A percentile compares a stretch with the other conserved stretches of the same genome.
Conservation (phyloP, 1,140 invertebrate genomes). For the Leptonema lineaticorne region DNA sequence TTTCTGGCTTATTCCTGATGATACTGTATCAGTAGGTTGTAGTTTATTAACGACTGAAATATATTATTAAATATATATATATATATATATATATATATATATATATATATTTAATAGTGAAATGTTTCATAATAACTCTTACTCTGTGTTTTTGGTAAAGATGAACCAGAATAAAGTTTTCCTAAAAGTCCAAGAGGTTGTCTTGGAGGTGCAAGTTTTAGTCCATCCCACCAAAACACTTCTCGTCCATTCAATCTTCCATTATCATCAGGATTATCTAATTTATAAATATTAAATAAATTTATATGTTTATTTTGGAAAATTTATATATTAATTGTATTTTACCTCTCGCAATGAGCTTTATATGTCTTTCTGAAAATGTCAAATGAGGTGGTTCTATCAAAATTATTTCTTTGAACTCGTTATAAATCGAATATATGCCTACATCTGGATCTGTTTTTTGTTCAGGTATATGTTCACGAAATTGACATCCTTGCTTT, state of each 20-base stretch:
- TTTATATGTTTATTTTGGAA: not conserved
- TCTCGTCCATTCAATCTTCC: slow-evolving; percentile 61
- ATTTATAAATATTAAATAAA: not conserved
- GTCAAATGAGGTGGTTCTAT: slow-evolving; percentile 63
- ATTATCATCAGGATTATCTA: slow-evolving; percentile 50
- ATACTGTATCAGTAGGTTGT: not conserved
- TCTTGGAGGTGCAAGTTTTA: slow-evolving; percentile 63
- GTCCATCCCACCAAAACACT: slow-evolving; percentile 70
- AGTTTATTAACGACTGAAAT: not conserved
- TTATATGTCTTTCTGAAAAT: slow-evolving; percentile 67
- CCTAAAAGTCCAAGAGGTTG: slow-evolving; percentile 64
- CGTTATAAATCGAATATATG: slow-evolving; percentile 59
- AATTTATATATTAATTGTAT: not conserved
- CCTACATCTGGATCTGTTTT: slow-evolving; percentile 58
- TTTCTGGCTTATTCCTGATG: not conserved
- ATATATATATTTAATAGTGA: too few species aligned
- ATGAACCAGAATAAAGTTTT: slow-evolving; percentile 52
- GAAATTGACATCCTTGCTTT: slow-evolving; percentile 60
- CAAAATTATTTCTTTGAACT: slow-evolving; percentile 59
- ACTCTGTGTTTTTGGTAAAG: slow-evolving; percentile 26
- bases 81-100: not conserved
- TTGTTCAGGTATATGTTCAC: slow-evolving; percentile 64
- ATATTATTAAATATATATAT: not conserved
- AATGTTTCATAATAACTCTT: too few species aligned
- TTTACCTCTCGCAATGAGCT: slow-evolving; percentile 61